A percentile compares a stretch with the other conserved stretches of the same genome.
These are phyloP conservation scores for Megaustenia siamemsis DNA, from an alignment of 2,888 invertebrate genomes.

Conservation along the genomic window DNA sequence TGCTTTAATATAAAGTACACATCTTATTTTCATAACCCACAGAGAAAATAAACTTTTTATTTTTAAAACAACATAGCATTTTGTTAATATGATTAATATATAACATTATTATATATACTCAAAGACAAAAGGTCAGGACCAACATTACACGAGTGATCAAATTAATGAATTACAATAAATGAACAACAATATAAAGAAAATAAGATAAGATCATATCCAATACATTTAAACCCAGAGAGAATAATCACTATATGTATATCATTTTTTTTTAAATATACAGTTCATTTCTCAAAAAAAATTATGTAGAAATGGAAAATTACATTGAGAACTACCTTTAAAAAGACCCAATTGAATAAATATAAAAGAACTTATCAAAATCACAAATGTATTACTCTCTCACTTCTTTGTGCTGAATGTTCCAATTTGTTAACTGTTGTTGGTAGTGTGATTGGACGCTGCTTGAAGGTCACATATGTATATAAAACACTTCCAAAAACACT, in stretches of 20 bases:
- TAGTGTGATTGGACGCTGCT: constrained; percentile 12
- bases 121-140: no score
- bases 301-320: no score
- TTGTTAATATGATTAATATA: background rate
- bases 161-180: no score
- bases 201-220: no score
- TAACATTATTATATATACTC: no score
- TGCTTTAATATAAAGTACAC: background rate
- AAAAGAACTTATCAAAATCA: constrained; percentile 4
- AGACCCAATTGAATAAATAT: background rate
- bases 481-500: constrained; percentile 78
- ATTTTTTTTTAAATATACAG: no score
- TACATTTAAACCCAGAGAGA: background rate
- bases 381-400: constrained; percentile 34
- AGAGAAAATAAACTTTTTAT: background rate
- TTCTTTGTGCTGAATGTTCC: background rate
- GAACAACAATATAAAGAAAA: no score
- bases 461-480: constrained; percentile 77
- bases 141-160: no score
- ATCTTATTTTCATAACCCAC: background rate
- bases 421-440: constrained; percentile 17
- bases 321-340: background rate
- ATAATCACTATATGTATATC: no score
- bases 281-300: no score
- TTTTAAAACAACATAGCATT: background rate